Evolutionary conservation across 1,140 invertebrate species (phyloP), one percentile per base, ranked within the genome.

Genomic region (Neodiprion fabricii): DNA sequence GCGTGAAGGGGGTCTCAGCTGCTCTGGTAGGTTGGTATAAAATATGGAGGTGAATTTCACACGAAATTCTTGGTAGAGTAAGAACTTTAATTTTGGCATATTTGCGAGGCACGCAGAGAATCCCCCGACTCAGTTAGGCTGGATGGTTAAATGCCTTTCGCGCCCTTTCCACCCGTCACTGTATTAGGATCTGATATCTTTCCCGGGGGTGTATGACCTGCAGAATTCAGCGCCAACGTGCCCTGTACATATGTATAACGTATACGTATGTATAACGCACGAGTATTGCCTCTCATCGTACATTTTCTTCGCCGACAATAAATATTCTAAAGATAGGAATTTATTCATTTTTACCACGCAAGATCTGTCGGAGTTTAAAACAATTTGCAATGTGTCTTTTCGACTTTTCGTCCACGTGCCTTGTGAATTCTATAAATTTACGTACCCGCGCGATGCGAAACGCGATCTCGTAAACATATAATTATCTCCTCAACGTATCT

Each of bases 131-230:
- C 53, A 61, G 53, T 61, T 61, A 61, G 8, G n/a, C 53, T 17
- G 53, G 8, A 61, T 61, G 53, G 53, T 61, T 61, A 61, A 61
- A 61, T 61, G 53, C 53, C 53, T 12, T 61, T 61, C 53, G 53
- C 53, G 9, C 11, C 11, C 53, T 61, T 61, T 17, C 53, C 11
- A 17, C 53, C 53, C n/a, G 53, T 61, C 53, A 61, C 53, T 61
- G 53, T 61, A 61, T 61, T 61, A 61, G n/a, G 53, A 61, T 61
- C 53, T 61, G 53, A 61, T 61, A 61, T 14, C n/a, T 61, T 61
- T 61, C 53, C n/a, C 53, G 53, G 11, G 1, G 28, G 53, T 17
- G 11, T 12, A 9, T 61, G n/a, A 17, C 9, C 53, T 9, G 28
- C 28, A 40, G 8, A 61, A 61, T 61, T 61, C 53, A 61, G 10